Conservation (phyloP, 2,888 invertebrate genomes). For the Agriotes lineatus region DNA sequence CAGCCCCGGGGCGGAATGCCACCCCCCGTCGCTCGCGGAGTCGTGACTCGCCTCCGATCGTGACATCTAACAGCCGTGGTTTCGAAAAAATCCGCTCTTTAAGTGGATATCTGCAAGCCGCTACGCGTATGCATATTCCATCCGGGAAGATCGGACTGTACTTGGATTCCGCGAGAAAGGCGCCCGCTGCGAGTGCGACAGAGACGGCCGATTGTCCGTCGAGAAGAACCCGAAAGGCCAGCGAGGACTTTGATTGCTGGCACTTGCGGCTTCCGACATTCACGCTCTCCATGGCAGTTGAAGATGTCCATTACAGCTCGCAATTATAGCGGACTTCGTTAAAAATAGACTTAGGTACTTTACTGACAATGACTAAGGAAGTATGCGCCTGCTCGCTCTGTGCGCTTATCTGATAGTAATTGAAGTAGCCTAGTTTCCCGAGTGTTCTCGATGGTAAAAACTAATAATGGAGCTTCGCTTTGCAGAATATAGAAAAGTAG, state of each 20-base stretch:
- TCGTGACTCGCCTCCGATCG: slow-evolving; percentile 63
- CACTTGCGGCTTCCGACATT: slow-evolving; percentile 62
- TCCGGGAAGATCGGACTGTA: slow-evolving; percentile 13
- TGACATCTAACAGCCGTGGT: slow-evolving; percentile 57
- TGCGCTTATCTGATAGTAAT: not conserved
- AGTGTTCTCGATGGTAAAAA: too few relatives aligned
- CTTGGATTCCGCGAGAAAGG: not conserved
- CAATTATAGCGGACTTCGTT: slow-evolving; percentile 56
- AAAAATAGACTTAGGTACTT: slow-evolving; percentile 53
- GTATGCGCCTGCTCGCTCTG: slow-evolving; percentile 1
- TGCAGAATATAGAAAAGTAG: too few relatives aligned
- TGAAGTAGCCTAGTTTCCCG: too few relatives aligned
- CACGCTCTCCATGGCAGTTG: slow-evolving; percentile 57
- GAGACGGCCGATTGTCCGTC: slow-evolving; percentile 13
- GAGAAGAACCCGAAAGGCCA: slow-evolving; percentile 46
- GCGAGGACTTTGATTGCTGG: slow-evolving; percentile 57
- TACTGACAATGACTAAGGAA: slow-evolving; percentile 28
- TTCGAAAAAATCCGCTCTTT: slow-evolving; percentile 34
- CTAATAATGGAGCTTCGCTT: too few relatives aligned
- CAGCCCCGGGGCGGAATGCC: slow-evolving; percentile 49
- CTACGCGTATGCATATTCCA: slow-evolving; percentile 30
- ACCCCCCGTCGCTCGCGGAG: slow-evolving; percentile 57
- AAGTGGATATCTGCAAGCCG: slow-evolving; percentile 38
- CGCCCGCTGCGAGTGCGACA: slow-evolving; percentile 3
- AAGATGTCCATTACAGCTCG: slow-evolving; percentile 59